These are phyloP conservation scores for Gymnodraco acuticeps DNA, from an alignment of 2,797 vertebrate species.

Conservation along the genomic window DNA sequence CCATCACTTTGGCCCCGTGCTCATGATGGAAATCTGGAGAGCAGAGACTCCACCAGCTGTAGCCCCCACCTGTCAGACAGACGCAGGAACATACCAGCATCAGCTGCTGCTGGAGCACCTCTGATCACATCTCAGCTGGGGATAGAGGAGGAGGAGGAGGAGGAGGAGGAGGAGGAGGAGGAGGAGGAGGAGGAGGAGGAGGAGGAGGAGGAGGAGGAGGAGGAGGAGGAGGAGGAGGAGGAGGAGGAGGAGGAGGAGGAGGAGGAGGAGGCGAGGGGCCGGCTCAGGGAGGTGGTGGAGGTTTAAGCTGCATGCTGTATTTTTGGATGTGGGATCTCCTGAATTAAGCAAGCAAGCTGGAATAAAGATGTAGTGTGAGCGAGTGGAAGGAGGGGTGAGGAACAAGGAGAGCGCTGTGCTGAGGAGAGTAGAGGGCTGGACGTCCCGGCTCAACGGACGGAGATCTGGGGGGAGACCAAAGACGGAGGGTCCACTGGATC, in stretches of 20 bases:
- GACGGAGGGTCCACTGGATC: constrained; percentile 70
- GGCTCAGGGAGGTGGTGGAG: constrained; percentile 63
- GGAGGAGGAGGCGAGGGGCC: constrained; percentile 56
- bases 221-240: constrained; percentile 59
- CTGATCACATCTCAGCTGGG: constrained; percentile 49
- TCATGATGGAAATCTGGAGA: constrained; percentile 13
- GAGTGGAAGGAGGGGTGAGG: constrained; percentile 67
- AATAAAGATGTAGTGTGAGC: constrained; percentile 90
- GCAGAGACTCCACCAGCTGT: constrained; percentile 21
- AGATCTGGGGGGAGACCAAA: constrained; percentile 47
- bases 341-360: constrained; percentile 80
- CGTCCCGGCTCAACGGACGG: constrained; percentile 65
- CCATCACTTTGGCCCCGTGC: constrained; percentile 4
- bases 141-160: constrained; percentile 51
- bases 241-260: constrained; percentile 49
- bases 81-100: constrained; percentile 46
- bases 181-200: constrained; percentile 49
- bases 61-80: constrained; percentile 35
- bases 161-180: constrained; percentile 59
- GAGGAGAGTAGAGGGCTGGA: constrained; percentile 71
- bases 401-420: constrained; percentile 87
- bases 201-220: constrained; percentile 54
- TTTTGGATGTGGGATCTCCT: constrained; percentile 84
- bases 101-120: constrained; percentile 60
- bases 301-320: constrained; percentile 74